These are phyloP conservation scores for Dioctria linearis DNA, from an alignment of 2,888 invertebrate species.

Conservation along the genomic window DNA sequence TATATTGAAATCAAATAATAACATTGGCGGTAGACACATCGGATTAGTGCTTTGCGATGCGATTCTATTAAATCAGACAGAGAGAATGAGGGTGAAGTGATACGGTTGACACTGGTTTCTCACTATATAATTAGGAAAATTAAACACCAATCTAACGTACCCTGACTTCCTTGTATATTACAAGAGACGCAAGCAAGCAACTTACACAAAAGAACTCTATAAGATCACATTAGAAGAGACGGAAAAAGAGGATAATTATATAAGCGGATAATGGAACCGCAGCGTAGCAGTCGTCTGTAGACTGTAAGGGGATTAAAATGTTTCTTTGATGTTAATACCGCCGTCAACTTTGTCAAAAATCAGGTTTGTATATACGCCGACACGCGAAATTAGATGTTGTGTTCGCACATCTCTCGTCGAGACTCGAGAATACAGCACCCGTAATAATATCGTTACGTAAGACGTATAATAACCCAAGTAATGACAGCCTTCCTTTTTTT, in stretches of 20 bases:
- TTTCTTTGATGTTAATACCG: neutral
- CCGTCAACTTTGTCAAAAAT: conserved; percentile 36
- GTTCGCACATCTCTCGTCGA: neutral
- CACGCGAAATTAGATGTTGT: conserved; percentile 29
- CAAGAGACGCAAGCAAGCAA: neutral
- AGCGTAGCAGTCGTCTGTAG: neutral
- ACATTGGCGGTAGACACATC: conserved; percentile 7
- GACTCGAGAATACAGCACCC: neutral
- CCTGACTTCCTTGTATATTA: conserved; percentile 2
- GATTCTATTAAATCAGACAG: conserved; percentile 36
- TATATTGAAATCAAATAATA: neutral
- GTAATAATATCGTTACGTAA: conserved; percentile 6
- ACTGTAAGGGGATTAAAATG: conserved; percentile 6
- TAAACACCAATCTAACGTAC: conserved; percentile 10
- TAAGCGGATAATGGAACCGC: conserved; percentile 5
- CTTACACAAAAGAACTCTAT: neutral
- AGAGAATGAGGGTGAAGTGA: conserved; percentile 17
- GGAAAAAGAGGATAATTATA: neutral
- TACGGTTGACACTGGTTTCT: conserved; percentile 25
- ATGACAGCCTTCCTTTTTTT: conserved; percentile 37
- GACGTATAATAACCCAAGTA: conserved; percentile 32
- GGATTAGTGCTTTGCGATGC: conserved; percentile 12
- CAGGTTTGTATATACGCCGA: conserved; percentile 14
- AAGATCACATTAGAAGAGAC: neutral
- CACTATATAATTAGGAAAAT: conserved; percentile 43